phyloP scores from a whole-genome alignment of 1,140 invertebrate species.

The Lethocerus indicus region DNA sequence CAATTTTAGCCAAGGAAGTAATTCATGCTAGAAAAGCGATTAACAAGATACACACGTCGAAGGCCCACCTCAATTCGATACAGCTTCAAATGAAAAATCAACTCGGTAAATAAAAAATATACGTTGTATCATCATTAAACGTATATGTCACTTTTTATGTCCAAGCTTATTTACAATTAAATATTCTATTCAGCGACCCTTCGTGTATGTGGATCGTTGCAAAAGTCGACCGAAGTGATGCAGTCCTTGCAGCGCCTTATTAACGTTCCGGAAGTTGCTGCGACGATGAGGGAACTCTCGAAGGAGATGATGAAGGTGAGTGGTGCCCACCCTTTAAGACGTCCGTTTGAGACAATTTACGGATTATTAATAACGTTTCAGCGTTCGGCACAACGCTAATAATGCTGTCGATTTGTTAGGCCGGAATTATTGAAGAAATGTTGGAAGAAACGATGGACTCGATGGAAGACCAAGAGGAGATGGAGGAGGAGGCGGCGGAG shows the following conservation, averaged over 20 bases:
- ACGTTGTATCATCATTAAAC: neutral
- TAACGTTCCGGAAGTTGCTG: slow-evolving; percentile 80
- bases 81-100: slow-evolving; percentile 98
- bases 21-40: slow-evolving; percentile 78
- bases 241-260: slow-evolving; percentile 87
- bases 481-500: slow-evolving; percentile 82
- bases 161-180: neutral
- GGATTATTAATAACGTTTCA: no score
- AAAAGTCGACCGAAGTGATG: slow-evolving; percentile 94
- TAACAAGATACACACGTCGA: slow-evolving; percentile 82
- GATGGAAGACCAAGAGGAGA: slow-evolving; percentile 74
- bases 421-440: slow-evolving; percentile 99
- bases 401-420: slow-evolving; percentile 27
- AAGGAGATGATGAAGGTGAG: slow-evolving; percentile 90
- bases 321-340: no score
- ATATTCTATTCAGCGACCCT: slow-evolving; percentile 62
- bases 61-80: slow-evolving; percentile 95
- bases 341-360: no score
- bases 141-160: neutral
- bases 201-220: slow-evolving; percentile 73
- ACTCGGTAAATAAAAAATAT: slow-evolving; percentile 64
- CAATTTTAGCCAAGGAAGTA: slow-evolving; percentile 90
- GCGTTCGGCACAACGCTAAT: no score
- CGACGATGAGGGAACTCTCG: slow-evolving; percentile 92
- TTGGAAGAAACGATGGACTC: slow-evolving; percentile 92